phyloP scores from a whole-genome alignment of 64 coral and sea anemone genomes.

The Montipora cactus region DNA sequence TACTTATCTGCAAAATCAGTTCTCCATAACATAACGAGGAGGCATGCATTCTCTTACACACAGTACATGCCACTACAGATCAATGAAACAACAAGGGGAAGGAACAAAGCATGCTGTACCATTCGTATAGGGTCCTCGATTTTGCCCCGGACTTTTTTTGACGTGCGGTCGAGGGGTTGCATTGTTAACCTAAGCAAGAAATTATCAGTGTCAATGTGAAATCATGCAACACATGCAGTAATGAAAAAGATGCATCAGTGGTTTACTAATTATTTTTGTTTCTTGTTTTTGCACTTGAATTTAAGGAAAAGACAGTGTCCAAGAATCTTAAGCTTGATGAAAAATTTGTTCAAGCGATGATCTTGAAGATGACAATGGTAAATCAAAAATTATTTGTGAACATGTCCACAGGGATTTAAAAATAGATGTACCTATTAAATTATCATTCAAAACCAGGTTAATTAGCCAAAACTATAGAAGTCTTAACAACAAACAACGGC shows the following conservation, averaged over 20 bases:
- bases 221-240: conserved; percentile 84
- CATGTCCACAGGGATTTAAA: too few species aligned
- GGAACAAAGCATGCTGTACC: conserved; percentile 98
- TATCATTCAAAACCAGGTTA: too few species aligned
- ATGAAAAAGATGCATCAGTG: not conserved
- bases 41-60: conserved; percentile 57
- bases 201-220: conserved; percentile 88
- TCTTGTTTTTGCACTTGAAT: too few species aligned
- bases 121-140: conserved; percentile 97
- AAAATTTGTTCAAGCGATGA: not conserved
- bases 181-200: conserved; percentile 99
- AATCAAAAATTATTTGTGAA: not conserved
- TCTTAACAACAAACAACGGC: too few species aligned
- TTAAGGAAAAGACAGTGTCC: too few species aligned
- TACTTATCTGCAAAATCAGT: conserved; percentile 59
- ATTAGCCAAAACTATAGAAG: too few species aligned
- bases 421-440: too few species aligned
- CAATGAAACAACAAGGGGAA: conserved; percentile 27
- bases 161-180: conserved; percentile 98
- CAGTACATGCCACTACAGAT: conserved; percentile 56
- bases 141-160: conserved; percentile 98
- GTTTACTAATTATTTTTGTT: too few species aligned
- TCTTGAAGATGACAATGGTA: not conserved
- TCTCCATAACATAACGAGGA: conserved; percentile 30
- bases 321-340: too few species aligned